Percentiles rank a stretch among this genome's conserved stretches.
These are phyloP conservation scores for Nephrotoma appendiculata DNA, from an alignment of 2,888 invertebrate genomes.

Conservation along the genomic window DNA sequence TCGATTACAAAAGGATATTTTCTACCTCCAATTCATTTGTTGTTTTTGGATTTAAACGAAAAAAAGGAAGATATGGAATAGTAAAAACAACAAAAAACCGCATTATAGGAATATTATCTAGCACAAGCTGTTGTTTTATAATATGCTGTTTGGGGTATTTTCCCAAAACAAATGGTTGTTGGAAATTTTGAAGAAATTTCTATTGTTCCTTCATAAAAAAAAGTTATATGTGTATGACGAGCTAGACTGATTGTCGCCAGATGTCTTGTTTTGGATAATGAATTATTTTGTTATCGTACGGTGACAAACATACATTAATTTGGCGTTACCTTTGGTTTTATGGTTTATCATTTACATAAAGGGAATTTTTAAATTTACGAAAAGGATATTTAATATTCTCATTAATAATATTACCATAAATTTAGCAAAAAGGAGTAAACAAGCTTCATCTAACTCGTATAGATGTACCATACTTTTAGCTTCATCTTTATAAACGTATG, in stretches of 20 bases:
- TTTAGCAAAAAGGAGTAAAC: no score
- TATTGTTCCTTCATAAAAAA: background rate
- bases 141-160: background rate
- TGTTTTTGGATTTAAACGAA: background rate
- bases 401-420: no score
- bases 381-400: no score
- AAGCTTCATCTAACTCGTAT: no score
- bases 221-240: background rate
- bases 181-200: background rate
- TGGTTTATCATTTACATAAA: no score
- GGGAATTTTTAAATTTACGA: no score
- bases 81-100: background rate
- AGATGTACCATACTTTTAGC: no score
- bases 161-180: background rate
- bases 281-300: background rate
- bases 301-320: no score
- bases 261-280: background rate
- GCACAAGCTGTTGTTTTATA: background rate
- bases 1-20: background rate
- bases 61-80: background rate
- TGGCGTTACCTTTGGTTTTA: no score
- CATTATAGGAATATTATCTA: background rate
- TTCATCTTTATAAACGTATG: no score
- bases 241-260: background rate
- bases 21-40: background rate